Percentiles rank a stretch among this genome's conserved stretches.
phyloP scores from a whole-genome alignment of 2,888 invertebrate genomes.

The Cryptosula pallasiana region DNA sequence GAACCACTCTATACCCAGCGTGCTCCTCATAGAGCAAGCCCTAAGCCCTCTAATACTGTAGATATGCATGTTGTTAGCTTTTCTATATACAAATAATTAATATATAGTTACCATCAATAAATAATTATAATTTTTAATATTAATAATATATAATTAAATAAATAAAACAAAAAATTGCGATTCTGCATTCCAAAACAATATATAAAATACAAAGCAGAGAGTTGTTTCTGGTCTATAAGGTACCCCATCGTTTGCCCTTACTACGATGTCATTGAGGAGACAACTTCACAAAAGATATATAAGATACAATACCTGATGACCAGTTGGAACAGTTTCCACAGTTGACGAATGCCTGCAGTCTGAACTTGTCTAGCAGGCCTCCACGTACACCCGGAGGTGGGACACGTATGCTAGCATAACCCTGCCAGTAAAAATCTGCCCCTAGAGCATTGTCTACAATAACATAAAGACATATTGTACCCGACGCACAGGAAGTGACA shows the following conservation, averaged over 20 bases:
- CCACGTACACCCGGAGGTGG: slow-evolving; percentile 76
- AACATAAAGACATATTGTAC: too few species aligned
- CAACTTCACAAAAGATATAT: too few species aligned
- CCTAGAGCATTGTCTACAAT: slow-evolving; percentile 52
- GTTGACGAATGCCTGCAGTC: slow-evolving; percentile 83
- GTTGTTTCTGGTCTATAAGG: too few species aligned
- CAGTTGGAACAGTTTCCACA: slow-evolving; percentile 72
- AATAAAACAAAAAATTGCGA: too few species aligned
- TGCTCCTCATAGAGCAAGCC: too few species aligned
- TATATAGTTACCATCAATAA: not conserved
- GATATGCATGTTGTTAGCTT: not conserved
- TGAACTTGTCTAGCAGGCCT: slow-evolving; percentile 76
- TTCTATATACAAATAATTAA: not conserved
- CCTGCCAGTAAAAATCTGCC: slow-evolving; percentile 73
- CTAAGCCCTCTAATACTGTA: too few species aligned
- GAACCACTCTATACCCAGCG: too few species aligned
- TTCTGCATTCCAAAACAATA: too few species aligned
- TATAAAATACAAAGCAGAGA: too few species aligned
- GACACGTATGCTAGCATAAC: slow-evolving; percentile 78
- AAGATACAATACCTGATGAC: slow-evolving; percentile 54
- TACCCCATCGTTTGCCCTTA: too few species aligned
- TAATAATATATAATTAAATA: not conserved
- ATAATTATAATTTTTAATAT: not conserved
- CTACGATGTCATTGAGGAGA: too few species aligned
- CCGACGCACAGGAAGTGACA: too few species aligned